phyloP scores from a whole-genome alignment of 2,113 vertebrate genomes.

The Otus sunia region DNA sequence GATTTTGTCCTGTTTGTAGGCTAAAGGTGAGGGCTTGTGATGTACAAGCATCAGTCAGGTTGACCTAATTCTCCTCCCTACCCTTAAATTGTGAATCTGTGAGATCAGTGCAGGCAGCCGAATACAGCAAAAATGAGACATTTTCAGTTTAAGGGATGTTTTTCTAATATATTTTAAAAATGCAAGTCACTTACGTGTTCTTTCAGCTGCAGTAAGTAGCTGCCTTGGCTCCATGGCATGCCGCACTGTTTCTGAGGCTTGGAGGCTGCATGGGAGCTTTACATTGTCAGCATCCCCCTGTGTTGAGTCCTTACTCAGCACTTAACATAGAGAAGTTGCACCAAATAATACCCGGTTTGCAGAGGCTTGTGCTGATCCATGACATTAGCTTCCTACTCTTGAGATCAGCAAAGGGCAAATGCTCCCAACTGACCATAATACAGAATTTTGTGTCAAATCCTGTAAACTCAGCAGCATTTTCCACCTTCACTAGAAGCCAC shows the following conservation, averaged over 20 bases:
- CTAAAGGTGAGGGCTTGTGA: neutral
- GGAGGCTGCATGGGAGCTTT: neutral
- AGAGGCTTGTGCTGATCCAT: neutral
- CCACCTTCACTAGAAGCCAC: neutral
- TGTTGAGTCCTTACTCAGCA: neutral
- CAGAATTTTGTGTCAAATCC: neutral
- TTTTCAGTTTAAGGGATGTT: neutral
- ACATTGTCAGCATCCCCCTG: neutral
- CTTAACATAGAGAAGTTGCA: neutral
- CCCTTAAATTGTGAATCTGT: neutral
- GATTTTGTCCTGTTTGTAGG: neutral
- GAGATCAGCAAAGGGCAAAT: neutral
- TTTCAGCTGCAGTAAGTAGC: neutral
- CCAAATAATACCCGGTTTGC: neutral
- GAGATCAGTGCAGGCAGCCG: neutral
- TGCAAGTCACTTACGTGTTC: rapidly evolving
- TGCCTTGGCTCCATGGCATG: neutral
- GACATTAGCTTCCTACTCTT: neutral
- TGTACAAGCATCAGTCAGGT: neutral
- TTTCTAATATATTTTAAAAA: neutral
- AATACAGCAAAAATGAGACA: neutral
- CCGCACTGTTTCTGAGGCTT: neutral
- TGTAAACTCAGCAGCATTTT: neutral
- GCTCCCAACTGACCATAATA: neutral
- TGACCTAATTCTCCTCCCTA: neutral